Conservation (phyloP, 2,113 vertebrate genomes). For the Misgurnus mizolepis region DNA sequence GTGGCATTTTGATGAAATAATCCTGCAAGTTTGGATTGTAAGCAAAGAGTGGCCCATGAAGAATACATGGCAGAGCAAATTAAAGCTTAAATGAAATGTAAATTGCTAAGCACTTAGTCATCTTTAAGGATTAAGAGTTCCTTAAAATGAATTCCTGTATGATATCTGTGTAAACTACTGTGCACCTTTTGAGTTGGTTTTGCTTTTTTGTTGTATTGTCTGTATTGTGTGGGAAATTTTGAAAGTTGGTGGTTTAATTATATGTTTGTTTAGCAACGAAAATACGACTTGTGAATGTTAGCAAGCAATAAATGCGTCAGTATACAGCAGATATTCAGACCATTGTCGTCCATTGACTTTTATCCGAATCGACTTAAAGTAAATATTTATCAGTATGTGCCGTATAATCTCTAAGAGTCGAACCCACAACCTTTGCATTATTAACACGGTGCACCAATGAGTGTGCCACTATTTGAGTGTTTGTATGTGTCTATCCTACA, state of each 20-base stretch:
- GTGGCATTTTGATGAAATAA: not conserved
- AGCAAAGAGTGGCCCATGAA: not conserved
- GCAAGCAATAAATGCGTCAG: conserved; percentile 29
- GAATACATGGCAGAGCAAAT: not conserved
- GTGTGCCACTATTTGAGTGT: too few species aligned
- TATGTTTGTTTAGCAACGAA: conserved; percentile 18
- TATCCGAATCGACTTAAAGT: too few species aligned
- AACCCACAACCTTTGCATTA: too few species aligned
- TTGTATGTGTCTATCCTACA: too few species aligned
- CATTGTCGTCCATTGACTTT: not conserved
- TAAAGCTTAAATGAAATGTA: not conserved
- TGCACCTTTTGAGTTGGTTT: not conserved
- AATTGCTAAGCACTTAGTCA: not conserved
- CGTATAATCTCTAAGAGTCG: too few species aligned
- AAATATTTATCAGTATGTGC: too few species aligned
- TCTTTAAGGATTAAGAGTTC: not conserved
- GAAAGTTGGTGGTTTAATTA: conserved; percentile 5
- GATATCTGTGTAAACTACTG: not conserved
- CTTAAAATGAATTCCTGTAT: not conserved
- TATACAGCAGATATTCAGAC: not conserved
- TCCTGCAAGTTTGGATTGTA: not conserved
- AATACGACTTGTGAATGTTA: conserved; percentile 1
- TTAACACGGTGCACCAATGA: too few species aligned
- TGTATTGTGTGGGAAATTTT: not conserved
- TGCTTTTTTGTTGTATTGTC: not conserved